Evolutionary conservation across 2,113 vertebrate genomes (phyloP), one percentile per base, ranked within the genome.

Genomic region (Pyxicephalus adspersus): DNA sequence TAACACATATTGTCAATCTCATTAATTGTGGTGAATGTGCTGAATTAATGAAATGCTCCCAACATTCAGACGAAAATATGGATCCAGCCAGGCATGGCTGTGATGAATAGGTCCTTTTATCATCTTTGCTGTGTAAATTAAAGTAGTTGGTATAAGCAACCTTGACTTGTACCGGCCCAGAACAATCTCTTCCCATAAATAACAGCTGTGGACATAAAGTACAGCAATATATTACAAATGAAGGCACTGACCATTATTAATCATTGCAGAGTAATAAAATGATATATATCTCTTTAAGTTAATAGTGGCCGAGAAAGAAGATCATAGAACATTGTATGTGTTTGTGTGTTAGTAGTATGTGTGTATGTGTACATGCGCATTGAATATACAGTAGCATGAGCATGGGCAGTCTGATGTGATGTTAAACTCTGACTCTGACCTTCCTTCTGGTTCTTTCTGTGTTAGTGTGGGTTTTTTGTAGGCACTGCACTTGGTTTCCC

Each of bases 41-140:
- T 16, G 25, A 28, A 74, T 29, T 74, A 60, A 60, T 74, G 20
- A 52, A 58, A 38, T 5, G 19, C 22, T 8, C 54, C 34, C 55
- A 74, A 38, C 22, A n/a, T n/a, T 23, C 71, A 22, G 71, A 13
- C 28, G 5, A 55, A 58, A 74, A 58, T 74, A 74, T 74, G 54
- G 71, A 74, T 38, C 28, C 54, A 38, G 5, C 38, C 54, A 34
- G 17, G n/a, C 28, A 17, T 9, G 26, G n/a, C 29, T 18, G 22
- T 74, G 71, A 74, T 60, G 28, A 57, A 74, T 74, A 34, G 11
- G 20, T 11, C 28, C 54, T 38, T 31, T 38, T 60, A 74, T 25
- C 29, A 58, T 57, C 52, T 60, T 29, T 31, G 54, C 71, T 60
- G 55, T 72, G 70, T 74, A 74, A 74, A 74, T 74, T 74, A 74